A percentile compares a stretch with the other conserved stretches of the same genome.
Conservation (phyloP, 2,113 vertebrate genomes). For the Chunga burmeisteri region DNA sequence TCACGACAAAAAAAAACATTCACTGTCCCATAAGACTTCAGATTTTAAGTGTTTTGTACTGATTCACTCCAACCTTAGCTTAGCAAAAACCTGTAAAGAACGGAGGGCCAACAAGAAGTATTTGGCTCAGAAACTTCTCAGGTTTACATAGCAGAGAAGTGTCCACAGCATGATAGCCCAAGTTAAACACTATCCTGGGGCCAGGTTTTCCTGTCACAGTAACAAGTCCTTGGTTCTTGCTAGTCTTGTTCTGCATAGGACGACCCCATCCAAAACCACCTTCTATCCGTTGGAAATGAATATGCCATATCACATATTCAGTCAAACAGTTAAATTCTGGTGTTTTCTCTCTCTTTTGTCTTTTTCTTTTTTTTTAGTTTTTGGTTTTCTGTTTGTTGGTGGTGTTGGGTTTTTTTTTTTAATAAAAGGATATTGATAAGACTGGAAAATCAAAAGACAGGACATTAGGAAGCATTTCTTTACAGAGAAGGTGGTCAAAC, state of each 20-base stretch:
- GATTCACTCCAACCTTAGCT: not conserved
- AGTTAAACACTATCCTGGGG: not conserved
- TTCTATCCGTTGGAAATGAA: not conserved
- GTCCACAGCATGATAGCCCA: not conserved
- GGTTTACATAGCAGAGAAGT: not conserved
- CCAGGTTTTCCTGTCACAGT: not conserved
- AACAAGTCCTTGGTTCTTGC: not conserved
- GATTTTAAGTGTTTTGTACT: not conserved
- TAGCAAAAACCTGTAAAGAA: not conserved
- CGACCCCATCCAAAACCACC: not conserved
- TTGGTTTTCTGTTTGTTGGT: too few relatives aligned
- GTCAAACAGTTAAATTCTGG: not conserved
- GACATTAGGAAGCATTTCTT: not conserved
- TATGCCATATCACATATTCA: not conserved
- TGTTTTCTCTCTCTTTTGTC: not conserved
- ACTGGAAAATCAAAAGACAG: not conserved
- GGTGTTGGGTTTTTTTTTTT: not conserved
- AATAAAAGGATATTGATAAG: not conserved
- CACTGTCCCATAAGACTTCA: not conserved
- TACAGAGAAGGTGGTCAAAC: not conserved
- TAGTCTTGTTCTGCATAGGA: not conserved
- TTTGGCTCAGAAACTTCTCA: not conserved
- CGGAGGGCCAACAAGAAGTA: rapidly evolving
- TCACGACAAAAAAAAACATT: not conserved
- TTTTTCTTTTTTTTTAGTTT: not conserved